A percentile compares a stretch with the other conserved stretches of the same genome.
Conservation (phyloP, 2,797 vertebrate species). For the Crossoptilon crossoptilon region DNA sequence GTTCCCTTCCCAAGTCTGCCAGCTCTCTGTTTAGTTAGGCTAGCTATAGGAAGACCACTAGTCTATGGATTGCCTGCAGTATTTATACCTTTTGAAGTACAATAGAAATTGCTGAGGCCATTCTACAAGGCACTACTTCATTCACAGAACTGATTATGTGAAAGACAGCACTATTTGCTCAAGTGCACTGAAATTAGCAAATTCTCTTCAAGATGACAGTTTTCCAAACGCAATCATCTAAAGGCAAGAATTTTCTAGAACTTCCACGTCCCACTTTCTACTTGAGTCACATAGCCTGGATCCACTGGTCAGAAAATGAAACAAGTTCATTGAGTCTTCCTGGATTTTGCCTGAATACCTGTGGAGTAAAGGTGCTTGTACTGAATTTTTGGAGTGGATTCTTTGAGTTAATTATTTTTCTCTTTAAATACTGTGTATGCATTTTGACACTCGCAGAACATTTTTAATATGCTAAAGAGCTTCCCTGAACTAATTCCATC, state of each 20-base stretch:
- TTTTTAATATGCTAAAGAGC: constrained; percentile 38
- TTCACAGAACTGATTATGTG: accelerated
- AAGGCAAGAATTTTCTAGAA: not conserved
- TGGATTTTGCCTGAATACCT: not conserved
- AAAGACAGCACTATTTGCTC: not conserved
- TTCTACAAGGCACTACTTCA: not conserved
- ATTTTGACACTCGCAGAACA: not conserved
- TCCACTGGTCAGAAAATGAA: not conserved
- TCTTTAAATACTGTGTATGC: not conserved
- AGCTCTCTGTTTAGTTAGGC: not conserved
- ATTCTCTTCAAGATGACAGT: not conserved
- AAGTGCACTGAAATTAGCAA: not conserved
- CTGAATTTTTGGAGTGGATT: not conserved
- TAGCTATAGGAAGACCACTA: not conserved
- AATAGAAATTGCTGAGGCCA: not conserved
- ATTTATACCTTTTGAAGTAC: not conserved
- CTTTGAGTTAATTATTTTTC: not conserved
- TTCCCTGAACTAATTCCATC: constrained; percentile 55
- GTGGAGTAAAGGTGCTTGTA: not conserved
- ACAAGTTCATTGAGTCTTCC: not conserved
- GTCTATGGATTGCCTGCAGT: not conserved
- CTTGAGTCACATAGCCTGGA: not conserved
- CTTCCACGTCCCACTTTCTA: not conserved
- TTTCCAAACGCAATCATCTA: not conserved
- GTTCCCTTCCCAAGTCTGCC: not conserved